Evolutionary conservation across 1,140 invertebrate species (phyloP).

Genomic region (Aculops lycopersici): DNA sequence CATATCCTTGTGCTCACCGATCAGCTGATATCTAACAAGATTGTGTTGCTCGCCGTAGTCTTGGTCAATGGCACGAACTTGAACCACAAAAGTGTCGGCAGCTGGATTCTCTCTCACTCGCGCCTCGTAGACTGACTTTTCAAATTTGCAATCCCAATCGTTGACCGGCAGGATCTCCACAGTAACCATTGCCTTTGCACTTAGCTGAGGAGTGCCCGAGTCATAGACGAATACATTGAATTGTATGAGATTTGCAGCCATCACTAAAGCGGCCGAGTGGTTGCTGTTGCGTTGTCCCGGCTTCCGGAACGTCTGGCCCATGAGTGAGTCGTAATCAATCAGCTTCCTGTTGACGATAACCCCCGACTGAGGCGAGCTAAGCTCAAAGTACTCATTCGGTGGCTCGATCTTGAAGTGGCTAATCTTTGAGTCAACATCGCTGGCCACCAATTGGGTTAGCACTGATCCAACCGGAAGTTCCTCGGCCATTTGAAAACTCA

Average conservation of each 20-base stretch:
- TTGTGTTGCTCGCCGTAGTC: constrained; percentile 12
- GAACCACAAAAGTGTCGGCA: constrained; percentile 36
- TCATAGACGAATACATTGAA: constrained; percentile 64
- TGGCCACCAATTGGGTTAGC: constrained; percentile 40
- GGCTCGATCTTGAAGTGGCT: constrained; percentile 35
- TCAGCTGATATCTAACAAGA: neutral
- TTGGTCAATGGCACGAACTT: constrained; percentile 23
- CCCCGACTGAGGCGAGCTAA: constrained; percentile 30
- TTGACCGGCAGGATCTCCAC: neutral
- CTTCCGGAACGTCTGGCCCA: too few species aligned
- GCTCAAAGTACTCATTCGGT: constrained; percentile 34
- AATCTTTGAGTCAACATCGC: constrained; percentile 46
- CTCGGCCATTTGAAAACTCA: constrained; percentile 33
- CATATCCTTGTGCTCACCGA: neutral
- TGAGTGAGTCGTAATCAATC: constrained; percentile 35
- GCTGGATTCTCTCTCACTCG: constrained; percentile 32
- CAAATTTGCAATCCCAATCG: constrained; percentile 26
- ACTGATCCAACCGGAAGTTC: constrained; percentile 46
- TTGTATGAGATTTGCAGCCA: neutral
- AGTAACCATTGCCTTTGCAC: constrained; percentile 19
- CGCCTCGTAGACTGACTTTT: constrained; percentile 35
- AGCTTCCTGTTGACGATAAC: constrained; percentile 33
- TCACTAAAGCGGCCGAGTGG: neutral
- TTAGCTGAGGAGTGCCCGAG: constrained; percentile 43
- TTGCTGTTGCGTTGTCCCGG: too few species aligned